Percentiles rank a stretch among this genome's conserved stretches.
Evolutionary conservation across 2,797 vertebrate genomes (phyloP).

Genomic region (Tenualosa ilisha): DNA sequence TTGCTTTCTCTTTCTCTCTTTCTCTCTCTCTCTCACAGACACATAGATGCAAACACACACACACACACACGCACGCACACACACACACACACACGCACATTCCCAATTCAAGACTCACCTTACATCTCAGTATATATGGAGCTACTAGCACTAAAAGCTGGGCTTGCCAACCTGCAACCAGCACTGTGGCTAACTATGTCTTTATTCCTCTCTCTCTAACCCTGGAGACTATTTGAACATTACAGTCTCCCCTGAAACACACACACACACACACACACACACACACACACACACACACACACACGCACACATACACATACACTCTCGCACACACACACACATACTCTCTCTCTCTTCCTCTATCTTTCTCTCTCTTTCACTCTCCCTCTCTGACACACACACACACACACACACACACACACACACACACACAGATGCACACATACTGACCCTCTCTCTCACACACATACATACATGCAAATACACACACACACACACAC

Average conservation of each 20-base stretch:
- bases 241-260: not conserved
- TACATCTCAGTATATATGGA: not conserved
- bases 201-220: not conserved
- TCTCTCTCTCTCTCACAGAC: not conserved
- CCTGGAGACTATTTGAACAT: slow-evolving; percentile 6
- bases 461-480: not conserved
- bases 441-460: no score
- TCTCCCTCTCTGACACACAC: no score
- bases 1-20: not conserved
- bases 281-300: slow-evolving; percentile 30
- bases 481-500: slow-evolving; percentile 7
- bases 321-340: no score
- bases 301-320: slow-evolving; percentile 45
- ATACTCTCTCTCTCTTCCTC: no score
- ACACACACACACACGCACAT: not conserved
- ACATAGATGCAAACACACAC: not conserved
- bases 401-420: slow-evolving; percentile 19
- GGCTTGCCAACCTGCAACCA: not conserved
- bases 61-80: not conserved
- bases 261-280: not conserved
- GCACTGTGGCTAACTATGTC: not conserved
- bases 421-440: not conserved
- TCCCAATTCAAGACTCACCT: not conserved
- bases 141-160: not conserved
- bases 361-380: no score